Evolutionary conservation across 1,140 invertebrate genomes (phyloP).

Genomic region (Halictus rubicundus): DNA sequence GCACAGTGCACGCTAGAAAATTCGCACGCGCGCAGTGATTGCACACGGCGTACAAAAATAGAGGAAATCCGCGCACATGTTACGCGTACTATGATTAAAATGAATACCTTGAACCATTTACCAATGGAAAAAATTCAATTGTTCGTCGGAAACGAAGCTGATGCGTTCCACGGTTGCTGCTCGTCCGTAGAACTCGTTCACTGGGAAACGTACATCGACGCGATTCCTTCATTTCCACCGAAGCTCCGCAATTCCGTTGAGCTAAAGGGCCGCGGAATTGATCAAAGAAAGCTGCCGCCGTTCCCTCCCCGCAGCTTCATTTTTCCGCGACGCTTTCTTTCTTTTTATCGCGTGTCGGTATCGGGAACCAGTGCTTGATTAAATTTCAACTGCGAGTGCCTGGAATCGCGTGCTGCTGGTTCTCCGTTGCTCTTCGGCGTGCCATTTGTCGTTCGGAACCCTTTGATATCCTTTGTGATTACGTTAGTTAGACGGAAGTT

Average conservation of each 20-base stretch:
- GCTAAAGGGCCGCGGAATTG: conserved; percentile 2
- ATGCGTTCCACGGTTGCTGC: neutral
- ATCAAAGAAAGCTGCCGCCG: neutral
- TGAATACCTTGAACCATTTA: neutral
- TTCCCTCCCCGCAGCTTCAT: neutral
- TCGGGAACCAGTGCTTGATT: conserved; percentile 26
- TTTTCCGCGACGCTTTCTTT: neutral
- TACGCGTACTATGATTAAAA: neutral
- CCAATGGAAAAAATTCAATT: neutral
- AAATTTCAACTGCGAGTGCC: conserved; percentile 18
- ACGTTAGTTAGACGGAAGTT: too few relatives aligned
- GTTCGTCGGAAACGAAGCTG: neutral
- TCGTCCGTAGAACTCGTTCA: neutral
- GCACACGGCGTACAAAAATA: neutral
- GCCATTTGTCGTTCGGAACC: neutral
- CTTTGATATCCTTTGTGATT: neutral
- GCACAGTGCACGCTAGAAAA: too few relatives aligned
- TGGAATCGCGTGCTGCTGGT: neutral
- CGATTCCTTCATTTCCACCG: conserved; percentile 11
- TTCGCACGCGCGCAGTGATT: too few relatives aligned
- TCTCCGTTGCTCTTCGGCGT: too few relatives aligned
- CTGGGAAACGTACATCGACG: neutral
- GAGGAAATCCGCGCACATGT: neutral
- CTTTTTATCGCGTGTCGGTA: neutral
- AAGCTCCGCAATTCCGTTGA: neutral